Conservation (phyloP, 2,888 invertebrate species). For the Bellardia pandia region DNA sequence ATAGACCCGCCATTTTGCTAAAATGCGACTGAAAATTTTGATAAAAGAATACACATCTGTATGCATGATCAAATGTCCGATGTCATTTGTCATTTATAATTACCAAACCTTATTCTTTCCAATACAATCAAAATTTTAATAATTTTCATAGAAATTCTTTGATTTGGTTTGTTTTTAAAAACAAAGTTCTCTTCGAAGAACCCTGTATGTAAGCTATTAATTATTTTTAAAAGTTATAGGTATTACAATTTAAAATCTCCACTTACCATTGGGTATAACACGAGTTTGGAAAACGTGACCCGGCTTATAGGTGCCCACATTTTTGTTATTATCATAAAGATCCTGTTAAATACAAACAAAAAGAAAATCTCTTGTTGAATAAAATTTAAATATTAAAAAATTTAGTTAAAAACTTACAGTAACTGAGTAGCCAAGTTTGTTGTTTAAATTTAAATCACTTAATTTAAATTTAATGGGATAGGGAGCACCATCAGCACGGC, state of each 20-base stretch:
- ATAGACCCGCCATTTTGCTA: no score
- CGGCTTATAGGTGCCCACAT: slow-evolving; percentile 61
- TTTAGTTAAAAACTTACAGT: slow-evolving; percentile 74
- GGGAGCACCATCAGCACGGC: slow-evolving; percentile 84
- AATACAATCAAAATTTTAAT: no score
- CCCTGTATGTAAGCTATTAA: no score
- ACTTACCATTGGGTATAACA: slow-evolving; percentile 79
- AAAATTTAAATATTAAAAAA: background rate
- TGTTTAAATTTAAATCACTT: slow-evolving; percentile 81
- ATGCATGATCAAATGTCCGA: no score
- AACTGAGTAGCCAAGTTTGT: slow-evolving; percentile 80
- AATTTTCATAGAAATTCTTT: no score
- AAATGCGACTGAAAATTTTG: no score
- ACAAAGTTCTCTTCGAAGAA: no score
- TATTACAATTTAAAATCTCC: background rate
- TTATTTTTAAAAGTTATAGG: no score
- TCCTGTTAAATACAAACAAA: slow-evolving; percentile 61
- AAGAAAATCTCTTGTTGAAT: background rate
- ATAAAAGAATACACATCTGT: no score
- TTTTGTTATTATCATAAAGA: slow-evolving; percentile 65
- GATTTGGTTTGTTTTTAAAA: no score
- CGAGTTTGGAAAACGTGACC: slow-evolving; percentile 76
- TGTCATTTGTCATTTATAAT: no score
- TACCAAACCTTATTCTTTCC: no score
- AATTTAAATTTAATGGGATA: slow-evolving; percentile 79